A percentile compares a stretch with the other conserved stretches of the same genome.
phyloP scores from a whole-genome alignment of 2,113 vertebrate genomes.

The Crocuta crocuta region DNA sequence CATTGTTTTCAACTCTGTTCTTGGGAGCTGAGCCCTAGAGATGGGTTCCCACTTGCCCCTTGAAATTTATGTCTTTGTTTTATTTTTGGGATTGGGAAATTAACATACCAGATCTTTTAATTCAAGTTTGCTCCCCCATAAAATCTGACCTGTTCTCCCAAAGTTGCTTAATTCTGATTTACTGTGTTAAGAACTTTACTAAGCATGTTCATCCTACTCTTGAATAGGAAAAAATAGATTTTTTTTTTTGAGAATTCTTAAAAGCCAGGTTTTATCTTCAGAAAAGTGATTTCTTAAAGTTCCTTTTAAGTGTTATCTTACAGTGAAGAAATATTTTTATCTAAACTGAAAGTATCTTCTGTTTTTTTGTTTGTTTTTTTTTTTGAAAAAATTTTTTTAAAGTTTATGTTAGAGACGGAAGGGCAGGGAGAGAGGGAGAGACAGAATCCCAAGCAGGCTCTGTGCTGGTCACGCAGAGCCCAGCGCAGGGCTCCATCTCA shows the following conservation, averaged over 20 bases:
- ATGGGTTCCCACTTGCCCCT: neutral
- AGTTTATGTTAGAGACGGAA: too few species aligned
- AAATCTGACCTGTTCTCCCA: neutral
- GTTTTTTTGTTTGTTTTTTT: too few species aligned
- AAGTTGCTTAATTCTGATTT: neutral
- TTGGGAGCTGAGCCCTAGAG: neutral
- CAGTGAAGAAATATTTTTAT: constrained; percentile 11
- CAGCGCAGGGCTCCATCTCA: too few species aligned
- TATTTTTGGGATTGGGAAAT: constrained; percentile 31
- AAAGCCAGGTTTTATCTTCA: neutral
- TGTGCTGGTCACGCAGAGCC: too few species aligned
- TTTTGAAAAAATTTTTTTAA: too few species aligned
- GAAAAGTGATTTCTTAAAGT: neutral
- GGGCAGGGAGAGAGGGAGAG: too few species aligned
- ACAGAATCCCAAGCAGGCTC: too few species aligned
- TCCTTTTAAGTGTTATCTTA: neutral
- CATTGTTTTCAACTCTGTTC: neutral
- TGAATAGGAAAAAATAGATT: neutral
- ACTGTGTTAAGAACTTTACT: neutral
- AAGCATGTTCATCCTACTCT: neutral
- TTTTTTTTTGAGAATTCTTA: neutral
- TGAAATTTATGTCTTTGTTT: neutral
- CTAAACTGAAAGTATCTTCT: neutral
- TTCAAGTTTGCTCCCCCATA: neutral
- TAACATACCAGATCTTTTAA: neutral